Percentiles rank a stretch among this genome's conserved stretches.
These are phyloP conservation scores for Microhierax caerulescens DNA, from an alignment of 2,797 vertebrate species.

Conservation along the genomic window DNA sequence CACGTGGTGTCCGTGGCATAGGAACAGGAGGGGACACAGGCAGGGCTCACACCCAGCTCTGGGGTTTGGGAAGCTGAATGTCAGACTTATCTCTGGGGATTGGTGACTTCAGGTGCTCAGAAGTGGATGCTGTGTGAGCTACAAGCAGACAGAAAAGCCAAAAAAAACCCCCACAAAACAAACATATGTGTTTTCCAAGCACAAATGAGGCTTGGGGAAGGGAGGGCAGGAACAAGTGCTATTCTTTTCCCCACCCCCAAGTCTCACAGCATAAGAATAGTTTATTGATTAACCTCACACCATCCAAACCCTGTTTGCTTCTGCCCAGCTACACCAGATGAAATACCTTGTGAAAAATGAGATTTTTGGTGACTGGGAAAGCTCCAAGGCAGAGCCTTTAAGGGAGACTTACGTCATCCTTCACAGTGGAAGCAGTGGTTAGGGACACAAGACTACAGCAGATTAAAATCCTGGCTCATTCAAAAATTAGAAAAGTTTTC, in stretches of 20 bases:
- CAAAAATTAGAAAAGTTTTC: not conserved
- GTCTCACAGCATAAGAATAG: not conserved
- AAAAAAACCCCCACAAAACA: too few relatives aligned
- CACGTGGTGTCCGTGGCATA: accelerated
- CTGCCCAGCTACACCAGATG: not conserved
- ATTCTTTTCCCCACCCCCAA: not conserved
- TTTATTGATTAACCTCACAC: not conserved
- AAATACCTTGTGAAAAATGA: not conserved
- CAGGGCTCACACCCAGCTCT: not conserved
- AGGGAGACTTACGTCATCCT: not conserved
- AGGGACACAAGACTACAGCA: not conserved
- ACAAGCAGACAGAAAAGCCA: not conserved
- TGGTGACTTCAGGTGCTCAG: too few relatives aligned
- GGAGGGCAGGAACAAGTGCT: not conserved
- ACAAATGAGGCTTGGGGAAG: not conserved
- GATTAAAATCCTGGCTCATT: not conserved
- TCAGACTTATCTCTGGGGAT: not conserved
- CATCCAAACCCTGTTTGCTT: not conserved
- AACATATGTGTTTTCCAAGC: not conserved
- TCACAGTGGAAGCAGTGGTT: not conserved
- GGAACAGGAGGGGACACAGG: not conserved
- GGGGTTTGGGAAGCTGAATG: not conserved
- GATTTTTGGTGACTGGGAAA: not conserved
- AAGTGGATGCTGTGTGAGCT: not conserved
- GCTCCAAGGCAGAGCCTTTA: not conserved